phyloP scores from a whole-genome alignment of 2,797 vertebrate genomes.

The Cyprinodon diabolis region DNA sequence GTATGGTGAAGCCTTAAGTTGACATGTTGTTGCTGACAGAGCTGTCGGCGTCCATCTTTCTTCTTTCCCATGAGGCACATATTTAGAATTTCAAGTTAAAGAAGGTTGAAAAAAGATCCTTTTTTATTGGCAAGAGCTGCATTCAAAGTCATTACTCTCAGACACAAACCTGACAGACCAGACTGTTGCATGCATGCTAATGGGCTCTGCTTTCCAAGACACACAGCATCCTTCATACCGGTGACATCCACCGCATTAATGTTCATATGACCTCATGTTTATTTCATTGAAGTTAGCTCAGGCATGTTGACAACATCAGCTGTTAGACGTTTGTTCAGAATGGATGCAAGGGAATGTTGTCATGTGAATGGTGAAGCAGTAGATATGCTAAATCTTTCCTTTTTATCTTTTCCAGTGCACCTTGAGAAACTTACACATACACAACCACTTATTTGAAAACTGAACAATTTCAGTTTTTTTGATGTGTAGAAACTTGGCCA shows the following conservation, averaged over 20 bases:
- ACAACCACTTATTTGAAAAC: not conserved
- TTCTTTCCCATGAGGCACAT: conserved; percentile 49
- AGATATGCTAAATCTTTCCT: conserved; percentile 12
- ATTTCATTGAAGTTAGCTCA: conserved; percentile 49
- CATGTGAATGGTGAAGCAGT: conserved; percentile 23
- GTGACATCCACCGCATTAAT: conserved; percentile 60
- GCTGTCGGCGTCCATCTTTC: conserved; percentile 56
- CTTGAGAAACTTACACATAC: not conserved
- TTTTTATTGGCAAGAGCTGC: conserved; percentile 53
- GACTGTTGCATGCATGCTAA: conserved; percentile 64
- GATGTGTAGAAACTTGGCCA: not conserved
- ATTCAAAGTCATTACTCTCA: conserved; percentile 73
- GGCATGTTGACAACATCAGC: conserved; percentile 30
- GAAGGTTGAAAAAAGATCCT: conserved; percentile 52
- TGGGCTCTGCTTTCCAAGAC: conserved; percentile 70
- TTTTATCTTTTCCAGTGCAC: not conserved
- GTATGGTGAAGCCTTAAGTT: not conserved
- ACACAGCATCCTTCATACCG: conserved; percentile 69
- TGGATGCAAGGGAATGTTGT: conserved; percentile 24
- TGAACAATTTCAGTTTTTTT: not conserved
- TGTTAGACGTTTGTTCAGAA: conserved; percentile 41
- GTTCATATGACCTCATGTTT: conserved; percentile 57
- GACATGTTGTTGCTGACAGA: conserved; percentile 52
- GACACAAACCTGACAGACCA: conserved; percentile 70
- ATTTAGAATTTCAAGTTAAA: conserved; percentile 55